Percentiles rank a stretch among this genome's conserved stretches.
Conservation (phyloP, 2,113 vertebrate genomes). For the Burhinus oedicnemus region DNA sequence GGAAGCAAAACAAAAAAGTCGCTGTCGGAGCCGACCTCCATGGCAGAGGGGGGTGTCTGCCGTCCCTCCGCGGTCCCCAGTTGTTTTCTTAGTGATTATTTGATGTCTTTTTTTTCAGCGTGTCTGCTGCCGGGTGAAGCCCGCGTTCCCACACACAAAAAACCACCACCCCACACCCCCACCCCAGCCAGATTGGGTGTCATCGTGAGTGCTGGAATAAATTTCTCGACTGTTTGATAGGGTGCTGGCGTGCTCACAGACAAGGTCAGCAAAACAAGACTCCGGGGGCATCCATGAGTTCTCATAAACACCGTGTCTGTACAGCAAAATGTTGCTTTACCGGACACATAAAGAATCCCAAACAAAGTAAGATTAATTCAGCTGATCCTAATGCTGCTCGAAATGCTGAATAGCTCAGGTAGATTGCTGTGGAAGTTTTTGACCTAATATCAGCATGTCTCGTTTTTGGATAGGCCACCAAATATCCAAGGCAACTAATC, state of each 20-base stretch:
- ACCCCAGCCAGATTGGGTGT: neutral
- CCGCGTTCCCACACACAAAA: neutral
- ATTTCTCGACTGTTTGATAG: neutral
- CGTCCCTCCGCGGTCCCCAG: neutral
- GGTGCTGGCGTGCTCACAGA: neutral
- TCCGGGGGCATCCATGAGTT: neutral
- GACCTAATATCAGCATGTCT: neutral
- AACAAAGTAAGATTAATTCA: neutral
- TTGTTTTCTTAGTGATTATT: conserved; percentile 16
- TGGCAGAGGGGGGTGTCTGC: neutral
- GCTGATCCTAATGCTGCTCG: neutral
- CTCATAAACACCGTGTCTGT: neutral
- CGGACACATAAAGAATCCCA: neutral
- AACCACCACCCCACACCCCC: neutral
- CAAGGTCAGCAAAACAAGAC: conserved; percentile 18
- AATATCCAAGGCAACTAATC: conserved; percentile 42
- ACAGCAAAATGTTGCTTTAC: neutral
- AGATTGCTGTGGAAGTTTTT: neutral
- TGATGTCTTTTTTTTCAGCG: neutral
- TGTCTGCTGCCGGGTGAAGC: neutral
- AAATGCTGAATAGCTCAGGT: neutral
- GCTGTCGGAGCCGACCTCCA: neutral
- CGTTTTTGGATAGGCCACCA: neutral
- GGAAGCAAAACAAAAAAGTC: too few relatives aligned
- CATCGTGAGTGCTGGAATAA: neutral